These are phyloP conservation scores for Semaprochilodus insignis DNA, from an alignment of 2,797 vertebrate genomes.

Conservation along the genomic window DNA sequence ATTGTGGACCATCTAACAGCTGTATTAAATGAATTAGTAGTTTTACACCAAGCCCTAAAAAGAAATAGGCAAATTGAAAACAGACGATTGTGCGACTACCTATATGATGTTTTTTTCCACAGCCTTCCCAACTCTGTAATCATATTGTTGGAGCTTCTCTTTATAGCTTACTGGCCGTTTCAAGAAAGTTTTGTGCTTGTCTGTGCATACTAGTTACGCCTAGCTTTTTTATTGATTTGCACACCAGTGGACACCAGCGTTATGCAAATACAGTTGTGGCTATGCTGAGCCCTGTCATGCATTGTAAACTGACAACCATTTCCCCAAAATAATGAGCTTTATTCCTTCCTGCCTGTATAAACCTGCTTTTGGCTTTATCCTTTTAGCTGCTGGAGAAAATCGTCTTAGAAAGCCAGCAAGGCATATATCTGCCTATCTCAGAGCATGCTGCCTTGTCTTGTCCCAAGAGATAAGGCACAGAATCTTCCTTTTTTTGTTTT, in stretches of 20 bases:
- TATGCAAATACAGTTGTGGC: slow-evolving; percentile 26
- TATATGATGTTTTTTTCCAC: neutral
- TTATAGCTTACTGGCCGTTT: neutral
- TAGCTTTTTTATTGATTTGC: slow-evolving; percentile 8
- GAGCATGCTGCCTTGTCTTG: slow-evolving; percentile 29
- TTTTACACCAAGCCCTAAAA: slow-evolving; percentile 17
- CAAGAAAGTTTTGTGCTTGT: neutral
- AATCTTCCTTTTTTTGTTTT: neutral
- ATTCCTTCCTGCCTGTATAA: slow-evolving; percentile 37
- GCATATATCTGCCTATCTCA: slow-evolving; percentile 32
- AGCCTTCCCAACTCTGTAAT: neutral
- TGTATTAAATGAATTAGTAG: slow-evolving; percentile 19
- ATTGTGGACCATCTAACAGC: slow-evolving; percentile 21
- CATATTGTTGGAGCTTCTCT: neutral
- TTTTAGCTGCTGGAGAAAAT: slow-evolving; percentile 45
- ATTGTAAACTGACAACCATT: slow-evolving; percentile 37
- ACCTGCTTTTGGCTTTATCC: slow-evolving; percentile 41
- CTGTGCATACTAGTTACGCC: neutral
- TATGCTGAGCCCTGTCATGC: slow-evolving; percentile 26
- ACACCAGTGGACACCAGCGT: slow-evolving; percentile 22
- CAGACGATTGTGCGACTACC: neutral
- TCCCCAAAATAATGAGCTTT: slow-evolving; percentile 47
- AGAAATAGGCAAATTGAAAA: slow-evolving; percentile 8
- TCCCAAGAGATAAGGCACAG: slow-evolving; percentile 27
- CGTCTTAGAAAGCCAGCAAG: slow-evolving; percentile 33